Conservation (phyloP, 2,797 vertebrate species). For the Coregonus sp. region DNA sequence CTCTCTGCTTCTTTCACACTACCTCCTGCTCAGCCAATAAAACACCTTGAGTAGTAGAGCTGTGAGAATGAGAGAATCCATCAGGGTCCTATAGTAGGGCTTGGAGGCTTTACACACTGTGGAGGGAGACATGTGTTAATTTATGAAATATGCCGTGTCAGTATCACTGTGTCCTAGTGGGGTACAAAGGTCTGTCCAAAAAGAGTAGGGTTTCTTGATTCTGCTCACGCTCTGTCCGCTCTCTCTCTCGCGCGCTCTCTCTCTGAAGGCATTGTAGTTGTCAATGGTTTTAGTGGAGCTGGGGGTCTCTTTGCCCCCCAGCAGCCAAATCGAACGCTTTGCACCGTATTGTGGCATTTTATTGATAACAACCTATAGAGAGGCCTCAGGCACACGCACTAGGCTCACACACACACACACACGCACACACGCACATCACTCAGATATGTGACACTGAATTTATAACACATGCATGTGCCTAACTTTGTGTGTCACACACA, state of each 20-base stretch:
- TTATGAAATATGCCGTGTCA: slow-evolving; percentile 50
- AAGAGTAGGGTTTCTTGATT: slow-evolving; percentile 26
- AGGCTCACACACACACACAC: slow-evolving; percentile 15
- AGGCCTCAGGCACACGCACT: not conserved
- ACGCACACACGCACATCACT: not conserved
- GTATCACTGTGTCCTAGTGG: slow-evolving; percentile 17
- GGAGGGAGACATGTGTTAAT: slow-evolving; percentile 29
- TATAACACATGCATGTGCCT: too few relatives aligned
- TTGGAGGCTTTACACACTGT: slow-evolving; percentile 26
- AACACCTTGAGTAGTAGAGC: slow-evolving; percentile 63
- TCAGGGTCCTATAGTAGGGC: not conserved
- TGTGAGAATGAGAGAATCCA: slow-evolving; percentile 20
- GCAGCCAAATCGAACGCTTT: too few relatives aligned
- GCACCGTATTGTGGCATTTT: too few relatives aligned
- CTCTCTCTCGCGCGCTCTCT: slow-evolving; percentile 24
- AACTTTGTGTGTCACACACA: not conserved
- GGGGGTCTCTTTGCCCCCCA: too few relatives aligned
- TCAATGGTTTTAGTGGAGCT: too few relatives aligned
- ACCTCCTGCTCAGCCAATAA: slow-evolving; percentile 63
- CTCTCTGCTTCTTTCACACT: slow-evolving; percentile 16
- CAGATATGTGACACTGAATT: too few relatives aligned
- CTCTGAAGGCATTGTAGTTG: too few relatives aligned
- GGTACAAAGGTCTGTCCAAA: slow-evolving; percentile 26
- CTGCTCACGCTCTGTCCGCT: slow-evolving; percentile 29
- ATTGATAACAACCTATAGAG: not conserved